Base-by-base conservation (phyloP, 2,888 invertebrate species). In the Eugnorisma glareosa region DNA sequence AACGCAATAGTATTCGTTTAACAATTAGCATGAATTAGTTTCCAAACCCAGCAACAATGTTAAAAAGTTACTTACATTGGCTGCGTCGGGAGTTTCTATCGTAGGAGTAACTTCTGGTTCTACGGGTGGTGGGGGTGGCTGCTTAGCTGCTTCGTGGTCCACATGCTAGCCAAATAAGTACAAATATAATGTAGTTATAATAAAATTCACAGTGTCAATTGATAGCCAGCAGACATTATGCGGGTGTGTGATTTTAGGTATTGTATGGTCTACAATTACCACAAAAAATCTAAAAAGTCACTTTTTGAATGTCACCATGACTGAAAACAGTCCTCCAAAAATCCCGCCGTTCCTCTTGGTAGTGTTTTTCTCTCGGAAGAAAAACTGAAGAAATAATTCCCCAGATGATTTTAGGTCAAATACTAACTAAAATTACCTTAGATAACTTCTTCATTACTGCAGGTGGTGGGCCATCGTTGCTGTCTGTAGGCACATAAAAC, bases 401-500 rank as follows among this genome's bases (percentile, higher is more conserved):
- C 54, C 13, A 28, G 54, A n/a, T 0, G 15, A 28, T 18, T 57
- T 28, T 0, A 57, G 57, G 8, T 28, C 28, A 6, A 28, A 57
- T 28, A 57, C 28, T 57, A 31, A 31, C 31, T 31, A 31, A 18
- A 59, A 59, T 64, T 90, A 95, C 95, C 94, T 96, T 96, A 0
- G 94, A 91, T 5, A 93, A 88, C 90, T 96, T 96, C 86, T 94
- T 96, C 85, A 96, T 90, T 40, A 96, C 93, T 2, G 94, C 93
- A 0, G 97, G 96, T 24, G 97, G 97, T 0, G 95, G 97, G 0
- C 96, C 97, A 81, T 97, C 97, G 84, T 97, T 97, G 85, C 97
- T 97, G 84, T 97, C 98, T 11, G 98, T 98, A 0, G 98, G 98
- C 18, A 98, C 98, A 91, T 98, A 98, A 92, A 98, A 98, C 96